phyloP scores from a whole-genome alignment of 2,797 vertebrate species.

The Onychomys arenicola region DNA sequence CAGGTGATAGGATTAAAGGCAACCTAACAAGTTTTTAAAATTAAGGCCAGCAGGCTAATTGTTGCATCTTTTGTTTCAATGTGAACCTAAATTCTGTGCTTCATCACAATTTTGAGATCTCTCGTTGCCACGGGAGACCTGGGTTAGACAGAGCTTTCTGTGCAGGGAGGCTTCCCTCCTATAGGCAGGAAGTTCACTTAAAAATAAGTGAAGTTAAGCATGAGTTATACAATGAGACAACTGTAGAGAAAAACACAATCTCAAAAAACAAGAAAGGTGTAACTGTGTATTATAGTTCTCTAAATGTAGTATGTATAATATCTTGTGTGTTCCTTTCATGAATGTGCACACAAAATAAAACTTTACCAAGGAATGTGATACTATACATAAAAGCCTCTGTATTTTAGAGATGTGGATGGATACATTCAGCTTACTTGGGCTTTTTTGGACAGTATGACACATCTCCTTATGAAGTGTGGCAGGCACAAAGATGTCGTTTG shows the following conservation, averaged over 20 bases:
- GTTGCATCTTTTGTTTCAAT: not conserved
- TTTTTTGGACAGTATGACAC: not conserved
- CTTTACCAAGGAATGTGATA: slow-evolving; percentile 65
- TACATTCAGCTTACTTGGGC: not conserved
- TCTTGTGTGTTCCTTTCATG: not conserved
- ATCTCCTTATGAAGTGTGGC: slow-evolving; percentile 22
- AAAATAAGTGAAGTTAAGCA: slow-evolving; percentile 18
- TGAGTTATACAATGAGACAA: not conserved
- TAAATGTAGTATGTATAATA: not conserved
- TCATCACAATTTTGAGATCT: not conserved
- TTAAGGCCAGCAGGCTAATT: not conserved
- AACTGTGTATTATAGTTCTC: slow-evolving; percentile 33
- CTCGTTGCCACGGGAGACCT: not conserved
- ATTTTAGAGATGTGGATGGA: not conserved
- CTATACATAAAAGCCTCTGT: not conserved
- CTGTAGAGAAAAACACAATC: not conserved
- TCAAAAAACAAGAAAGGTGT: not conserved
- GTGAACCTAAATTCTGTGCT: not conserved
- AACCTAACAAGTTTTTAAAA: slow-evolving; percentile 42
- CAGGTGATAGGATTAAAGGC: not conserved
- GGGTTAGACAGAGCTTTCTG: not conserved
- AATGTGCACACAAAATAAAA: slow-evolving; percentile 12
- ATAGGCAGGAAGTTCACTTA: slow-evolving; percentile 28
- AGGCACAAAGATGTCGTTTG: slow-evolving; percentile 15
- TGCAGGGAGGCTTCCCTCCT: not conserved